Conservation (phyloP, 37 sponge, comb jelly and placozoan species). For the Amphimedon queenslandica region DNA sequence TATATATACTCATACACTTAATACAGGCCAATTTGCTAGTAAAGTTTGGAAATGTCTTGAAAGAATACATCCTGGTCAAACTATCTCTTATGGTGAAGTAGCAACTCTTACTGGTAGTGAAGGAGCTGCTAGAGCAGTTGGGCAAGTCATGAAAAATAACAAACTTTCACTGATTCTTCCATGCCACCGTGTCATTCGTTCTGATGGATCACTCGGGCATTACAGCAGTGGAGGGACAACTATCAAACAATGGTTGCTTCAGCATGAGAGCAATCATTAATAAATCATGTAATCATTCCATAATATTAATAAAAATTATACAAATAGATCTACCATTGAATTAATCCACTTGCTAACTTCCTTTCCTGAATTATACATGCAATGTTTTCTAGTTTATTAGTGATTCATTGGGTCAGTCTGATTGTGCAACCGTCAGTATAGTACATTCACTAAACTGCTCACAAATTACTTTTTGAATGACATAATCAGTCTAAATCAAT, state of each 20-base stretch:
- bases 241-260: conserved; percentile 87
- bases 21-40: no score
- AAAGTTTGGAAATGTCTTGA: background rate
- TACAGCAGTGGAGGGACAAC: conserved; percentile 80
- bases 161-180: conserved; percentile 80
- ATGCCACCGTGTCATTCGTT: conserved; percentile 84
- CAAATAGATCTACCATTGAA: no score
- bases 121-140: conserved; percentile 79
- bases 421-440: conserved; percentile 87
- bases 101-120: conserved; percentile 63
- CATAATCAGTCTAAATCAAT: conserved; percentile 86
- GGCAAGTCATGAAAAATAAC: conserved; percentile 78
- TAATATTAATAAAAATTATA: no score
- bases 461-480: conserved; percentile 75
- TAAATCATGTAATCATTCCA: no score
- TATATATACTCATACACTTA: no score
- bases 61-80: conserved; percentile 38
- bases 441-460: conserved; percentile 77
- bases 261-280: no score
- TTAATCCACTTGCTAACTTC: no score
- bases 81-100: conserved; percentile 72
- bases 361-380: no score
- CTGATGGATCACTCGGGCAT: conserved; percentile 53
- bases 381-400: no score
- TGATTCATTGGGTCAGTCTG: no score